Base-by-base conservation (phyloP, 1,140 invertebrate genomes). In the Pseudomyrmex flavicornis region DNA sequence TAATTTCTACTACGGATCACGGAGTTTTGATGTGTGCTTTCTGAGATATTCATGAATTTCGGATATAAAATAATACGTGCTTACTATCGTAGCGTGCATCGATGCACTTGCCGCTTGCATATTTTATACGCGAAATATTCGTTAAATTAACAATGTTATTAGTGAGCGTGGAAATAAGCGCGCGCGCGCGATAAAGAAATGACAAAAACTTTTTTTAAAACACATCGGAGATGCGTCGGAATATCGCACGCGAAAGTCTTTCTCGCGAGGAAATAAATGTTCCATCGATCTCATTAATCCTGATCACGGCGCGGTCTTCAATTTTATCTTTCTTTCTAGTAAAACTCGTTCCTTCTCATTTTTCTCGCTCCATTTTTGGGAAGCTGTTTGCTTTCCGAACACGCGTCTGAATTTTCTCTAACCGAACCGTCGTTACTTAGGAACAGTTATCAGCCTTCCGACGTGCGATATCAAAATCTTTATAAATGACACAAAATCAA, bases 241-340 rank as follows among this genome's bases (percentile, higher is more conserved):
- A 66, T 46, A 26, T 77, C 63, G 22, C 59, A 20, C 15, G 12
- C 12, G 20, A 26, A 12, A 62, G 20, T 22, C 35, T 59, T 58
- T 9, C 9, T 13, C 15, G 15, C 15, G 15, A 12, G 48, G 26
- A 56, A 61, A 9, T 17, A 1, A 10, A 72, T 46, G 56, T 59
- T 35, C 8, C 76, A 48, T 80, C 56, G 66, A 59, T 72, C 20
- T 80, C 72, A 80, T 80, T 80, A 80, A 80, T 72, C 76, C 66
- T 7, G 66, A 80, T 72, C 66, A 80, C 76, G 76, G 54, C n/a
- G 3, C 20, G 54, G 65, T 80, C 54, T 72, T 72, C 76, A 72
- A 80, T 80, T 80, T 80, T 59, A 80, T 80, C 54, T 56, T 48
- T 56, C 22, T 70, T 72, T 80, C 76, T 80, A 17, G 17, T 50